Evolutionary conservation across 2,113 vertebrate species (phyloP), one percentile per base, ranked within the genome.

Genomic region (Xiphorhynchus elegans): DNA sequence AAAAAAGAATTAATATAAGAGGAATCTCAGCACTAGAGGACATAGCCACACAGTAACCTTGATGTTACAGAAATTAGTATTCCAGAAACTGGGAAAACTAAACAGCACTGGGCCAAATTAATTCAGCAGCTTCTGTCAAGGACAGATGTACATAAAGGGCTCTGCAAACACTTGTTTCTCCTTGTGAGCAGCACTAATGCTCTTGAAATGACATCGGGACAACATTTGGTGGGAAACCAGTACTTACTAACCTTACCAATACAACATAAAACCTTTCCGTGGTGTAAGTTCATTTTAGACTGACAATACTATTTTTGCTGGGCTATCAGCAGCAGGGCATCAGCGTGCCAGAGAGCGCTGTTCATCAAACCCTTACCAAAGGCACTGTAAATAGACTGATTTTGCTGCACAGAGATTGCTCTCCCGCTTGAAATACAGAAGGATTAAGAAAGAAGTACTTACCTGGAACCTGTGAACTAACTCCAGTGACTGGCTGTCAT

Each of bases 391-490:
- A 78, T 39, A 80, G 28, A 60, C 2, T 40, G 49, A 23, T 44
- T 69, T 55, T 73, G 37, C 70, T 80, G 67, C n/a, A 58, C 25
- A 33, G 76, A 64, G 56, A 49, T 47, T 23, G 58, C 31, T 18
- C 39, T 69, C 64, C 35, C 68, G 33, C 72, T 85, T 35, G 17
- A 67, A 82, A 87, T 21, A 29, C 28, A 33, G 63, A 19, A n/a
- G 7, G 3, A 10, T 39, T 53, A 26, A 9, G 20, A 67, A 91
- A 81, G n/a, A 86, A 76, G 6, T 20, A 62, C 97, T 83, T 88
- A 99, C 99, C 98, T 99, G 99, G 94, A 99, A 99, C 93, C 99
- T 98, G n/a, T 99, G 99, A 78, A 99, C 98, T 96, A 99, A 94
- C 95, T 99, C 97, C 96, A 99, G 97, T 13, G 99, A 98, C 97